Conservation (phyloP, 2,888 invertebrate genomes). For the Tipula lateralis region DNA sequence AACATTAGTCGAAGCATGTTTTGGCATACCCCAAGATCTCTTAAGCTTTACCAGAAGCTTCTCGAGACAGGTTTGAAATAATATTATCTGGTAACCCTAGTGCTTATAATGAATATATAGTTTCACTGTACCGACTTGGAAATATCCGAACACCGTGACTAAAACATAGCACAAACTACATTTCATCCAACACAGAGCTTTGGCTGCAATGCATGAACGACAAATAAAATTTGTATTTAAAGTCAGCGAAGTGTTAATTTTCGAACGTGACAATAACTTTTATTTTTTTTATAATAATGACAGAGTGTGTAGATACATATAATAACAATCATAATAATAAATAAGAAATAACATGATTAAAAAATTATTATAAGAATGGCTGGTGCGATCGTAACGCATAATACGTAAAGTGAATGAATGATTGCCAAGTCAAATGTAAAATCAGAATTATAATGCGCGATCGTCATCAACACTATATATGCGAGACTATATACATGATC, state of each 20-base stretch:
- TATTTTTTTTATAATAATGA: not conserved
- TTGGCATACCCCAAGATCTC: too few relatives aligned
- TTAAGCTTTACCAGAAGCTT: too few relatives aligned
- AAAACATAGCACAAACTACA: not conserved
- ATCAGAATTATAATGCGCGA: constrained; percentile 5
- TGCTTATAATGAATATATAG: too few relatives aligned
- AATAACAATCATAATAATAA: not conserved
- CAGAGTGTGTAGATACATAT: not conserved
- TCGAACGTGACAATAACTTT: not conserved
- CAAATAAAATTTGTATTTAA: not conserved
- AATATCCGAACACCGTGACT: not conserved
- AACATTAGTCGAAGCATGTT: too few relatives aligned
- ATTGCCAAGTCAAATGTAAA: constrained; percentile 1
- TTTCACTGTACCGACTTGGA: not conserved
- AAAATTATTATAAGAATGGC: not conserved
- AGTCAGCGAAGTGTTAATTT: not conserved
- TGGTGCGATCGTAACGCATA: not conserved
- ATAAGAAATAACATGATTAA: constrained; percentile 5
- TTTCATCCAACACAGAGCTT: not conserved
- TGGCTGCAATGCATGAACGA: not conserved
- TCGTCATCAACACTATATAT: not conserved
- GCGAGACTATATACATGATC: not conserved
- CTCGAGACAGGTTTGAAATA: too few relatives aligned
- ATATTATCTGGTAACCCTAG: too few relatives aligned
- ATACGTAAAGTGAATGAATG: not conserved